phyloP scores from a whole-genome alignment of 2,797 vertebrate genomes.

The Nannoperca australis region DNA sequence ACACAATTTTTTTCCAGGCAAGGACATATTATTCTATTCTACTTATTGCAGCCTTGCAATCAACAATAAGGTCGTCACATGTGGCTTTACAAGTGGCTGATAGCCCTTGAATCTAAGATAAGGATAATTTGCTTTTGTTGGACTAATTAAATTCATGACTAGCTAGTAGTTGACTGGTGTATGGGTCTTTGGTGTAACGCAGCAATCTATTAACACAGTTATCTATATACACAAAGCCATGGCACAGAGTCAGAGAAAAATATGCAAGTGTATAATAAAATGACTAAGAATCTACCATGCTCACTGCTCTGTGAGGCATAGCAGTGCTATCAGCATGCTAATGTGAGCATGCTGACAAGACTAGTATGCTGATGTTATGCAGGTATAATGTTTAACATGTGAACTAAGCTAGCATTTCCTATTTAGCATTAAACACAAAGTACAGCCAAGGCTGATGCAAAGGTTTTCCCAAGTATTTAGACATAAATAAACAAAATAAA shows the following conservation, averaged over 20 bases:
- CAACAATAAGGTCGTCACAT: conserved; percentile 28
- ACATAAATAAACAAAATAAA: background rate
- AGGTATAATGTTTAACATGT: background rate
- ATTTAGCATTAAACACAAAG: background rate
- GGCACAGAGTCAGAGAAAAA: background rate
- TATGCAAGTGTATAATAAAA: conserved; percentile 1
- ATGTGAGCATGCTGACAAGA: background rate
- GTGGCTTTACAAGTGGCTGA: conserved; percentile 52
- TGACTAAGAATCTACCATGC: background rate
- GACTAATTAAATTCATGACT: conserved; percentile 68
- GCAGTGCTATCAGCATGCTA: background rate
- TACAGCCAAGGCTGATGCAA: background rate
- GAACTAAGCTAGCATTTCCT: background rate
- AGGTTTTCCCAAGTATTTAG: too few relatives aligned
- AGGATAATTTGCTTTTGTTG: conserved; percentile 67
- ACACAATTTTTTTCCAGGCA: too few relatives aligned
- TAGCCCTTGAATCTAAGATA: conserved; percentile 58
- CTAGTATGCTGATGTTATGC: background rate
- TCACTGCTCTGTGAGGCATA: background rate
- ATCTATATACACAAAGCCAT: conserved; percentile 11
- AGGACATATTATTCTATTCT: conserved; percentile 21
- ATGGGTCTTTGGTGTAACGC: conserved; percentile 33
- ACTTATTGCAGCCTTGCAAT: conserved; percentile 48
- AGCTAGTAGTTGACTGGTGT: conserved; percentile 46
- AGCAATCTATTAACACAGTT: conserved; percentile 53